phyloP scores from a whole-genome alignment of 1,140 invertebrate species.

The Spodoptera frugiperda region DNA sequence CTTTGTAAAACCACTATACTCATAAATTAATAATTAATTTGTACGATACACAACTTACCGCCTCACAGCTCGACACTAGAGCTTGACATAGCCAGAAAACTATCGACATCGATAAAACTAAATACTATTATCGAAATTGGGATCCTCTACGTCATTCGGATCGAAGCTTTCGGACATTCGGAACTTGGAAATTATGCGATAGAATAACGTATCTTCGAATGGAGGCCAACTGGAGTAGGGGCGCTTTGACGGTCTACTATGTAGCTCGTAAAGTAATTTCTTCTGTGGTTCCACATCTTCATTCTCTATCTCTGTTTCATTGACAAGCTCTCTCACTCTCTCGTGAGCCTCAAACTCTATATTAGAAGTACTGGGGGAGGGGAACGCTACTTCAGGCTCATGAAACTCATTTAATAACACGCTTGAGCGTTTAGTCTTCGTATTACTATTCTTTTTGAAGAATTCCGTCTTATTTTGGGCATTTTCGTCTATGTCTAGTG shows the following conservation, averaged over 20 bases:
- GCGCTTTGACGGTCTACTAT: slow-evolving; percentile 51
- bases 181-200: slow-evolving; percentile 80
- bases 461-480: not conserved
- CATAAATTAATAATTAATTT: too few relatives aligned
- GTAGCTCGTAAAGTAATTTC: slow-evolving; percentile 61
- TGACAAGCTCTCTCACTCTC: not conserved
- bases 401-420: slow-evolving; percentile 13
- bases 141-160: slow-evolving; percentile 60
- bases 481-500: slow-evolving; percentile 34
- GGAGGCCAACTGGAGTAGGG: slow-evolving; percentile 77
- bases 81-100: too few relatives aligned
- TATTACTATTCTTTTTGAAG: not conserved
- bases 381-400: not conserved
- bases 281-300: slow-evolving; percentile 51
- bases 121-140: slow-evolving; percentile 11
- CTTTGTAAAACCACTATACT: too few relatives aligned
- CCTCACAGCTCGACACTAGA: too few relatives aligned
- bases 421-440: not conserved
- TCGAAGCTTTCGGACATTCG: slow-evolving; percentile 83
- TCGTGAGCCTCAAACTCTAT: slow-evolving; percentile 52
- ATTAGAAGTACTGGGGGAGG: slow-evolving; percentile 10
- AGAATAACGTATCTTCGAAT: slow-evolving; percentile 84
- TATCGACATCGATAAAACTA: not conserved
- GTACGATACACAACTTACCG: too few relatives aligned
- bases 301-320: not conserved